Evolutionary conservation across 37 sponge, comb jelly and placozoan species (phyloP).

Genomic region (Ianthella basta): DNA sequence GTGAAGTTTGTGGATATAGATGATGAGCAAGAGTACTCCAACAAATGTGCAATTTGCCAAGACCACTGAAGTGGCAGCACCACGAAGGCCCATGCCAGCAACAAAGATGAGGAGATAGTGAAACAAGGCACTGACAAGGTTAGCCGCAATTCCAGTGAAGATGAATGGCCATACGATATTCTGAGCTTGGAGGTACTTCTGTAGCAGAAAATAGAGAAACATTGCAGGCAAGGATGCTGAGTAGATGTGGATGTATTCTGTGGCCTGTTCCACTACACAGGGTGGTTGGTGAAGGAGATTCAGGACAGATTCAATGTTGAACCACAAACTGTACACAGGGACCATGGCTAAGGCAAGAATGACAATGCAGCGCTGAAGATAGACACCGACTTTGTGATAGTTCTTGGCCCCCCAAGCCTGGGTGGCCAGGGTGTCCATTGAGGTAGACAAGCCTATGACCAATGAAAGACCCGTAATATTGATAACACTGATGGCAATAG

Average conservation of each 20-base stretch:
- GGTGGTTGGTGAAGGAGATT: conserved; percentile 53
- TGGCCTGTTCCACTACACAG: conserved; percentile 51
- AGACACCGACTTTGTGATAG: conserved; percentile 2
- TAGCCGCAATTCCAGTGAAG: conserved; percentile 26
- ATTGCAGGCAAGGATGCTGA: neutral
- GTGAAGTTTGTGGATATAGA: conserved; percentile 45
- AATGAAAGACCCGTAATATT: neutral
- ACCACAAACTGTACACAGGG: conserved; percentile 35
- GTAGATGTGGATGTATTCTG: neutral
- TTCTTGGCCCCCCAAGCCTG: conserved; percentile 23
- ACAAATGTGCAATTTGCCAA: conserved; percentile 3
- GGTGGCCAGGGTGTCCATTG: neutral
- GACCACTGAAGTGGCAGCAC: conserved; percentile 22
- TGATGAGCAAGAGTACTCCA: conserved; percentile 28
- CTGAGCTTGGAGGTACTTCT: conserved; percentile 70
- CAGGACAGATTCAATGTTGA: conserved; percentile 66
- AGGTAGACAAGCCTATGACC: neutral
- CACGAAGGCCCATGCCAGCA: conserved; percentile 33
- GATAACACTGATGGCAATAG: neutral
- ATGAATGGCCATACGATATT: conserved; percentile 58
- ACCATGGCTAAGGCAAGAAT: conserved; percentile 34
- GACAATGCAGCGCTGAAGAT: conserved; percentile 11
- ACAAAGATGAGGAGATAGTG: conserved; percentile 48
- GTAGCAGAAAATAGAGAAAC: conserved; percentile 36
- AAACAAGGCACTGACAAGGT: conserved; percentile 32